These are phyloP conservation scores for Chaetodon auriga DNA, from an alignment of 2,113 vertebrate genomes.

Conservation along the genomic window DNA sequence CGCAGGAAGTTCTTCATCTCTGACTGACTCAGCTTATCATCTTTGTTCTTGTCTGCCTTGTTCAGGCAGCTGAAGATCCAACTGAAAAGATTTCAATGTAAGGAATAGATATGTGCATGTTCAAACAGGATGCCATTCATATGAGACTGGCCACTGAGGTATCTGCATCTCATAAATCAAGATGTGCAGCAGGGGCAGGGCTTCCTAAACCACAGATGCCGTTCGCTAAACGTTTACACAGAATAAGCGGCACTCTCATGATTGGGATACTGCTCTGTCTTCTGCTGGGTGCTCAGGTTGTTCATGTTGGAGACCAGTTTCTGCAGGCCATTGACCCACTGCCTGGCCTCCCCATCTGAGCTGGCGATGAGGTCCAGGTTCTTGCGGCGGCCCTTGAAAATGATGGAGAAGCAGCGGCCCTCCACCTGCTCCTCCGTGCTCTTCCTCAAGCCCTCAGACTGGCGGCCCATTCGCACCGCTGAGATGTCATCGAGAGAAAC, in stretches of 20 bases:
- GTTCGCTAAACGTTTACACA: neutral
- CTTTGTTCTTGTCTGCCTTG: constrained; percentile 95
- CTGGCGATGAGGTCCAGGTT: constrained; percentile 94
- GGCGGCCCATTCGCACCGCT: constrained; percentile 90
- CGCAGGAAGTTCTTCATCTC: constrained; percentile 93
- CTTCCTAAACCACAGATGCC: no score
- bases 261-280: constrained; percentile 96
- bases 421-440: constrained; percentile 89
- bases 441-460: constrained; percentile 93
- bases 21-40: constrained; percentile 91
- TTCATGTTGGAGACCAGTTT: constrained; percentile 88
- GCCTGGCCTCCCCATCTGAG: constrained; percentile 87
- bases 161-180: neutral
- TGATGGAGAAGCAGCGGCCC: constrained; percentile 92
- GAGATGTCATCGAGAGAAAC: constrained; percentile 93
- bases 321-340: constrained; percentile 90
- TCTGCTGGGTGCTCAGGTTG: constrained; percentile 87
- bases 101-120: constrained; percentile 72
- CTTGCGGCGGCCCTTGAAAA: constrained; percentile 92
- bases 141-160: neutral
- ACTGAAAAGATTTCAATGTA: constrained; percentile 84
- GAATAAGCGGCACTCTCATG: neutral
- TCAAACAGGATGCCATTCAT: neutral
- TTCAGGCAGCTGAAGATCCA: constrained; percentile 94
- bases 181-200: neutral